These are phyloP conservation scores for Megaceryle torquata DNA, from an alignment of 2,113 vertebrate genomes.

Conservation along the genomic window DNA sequence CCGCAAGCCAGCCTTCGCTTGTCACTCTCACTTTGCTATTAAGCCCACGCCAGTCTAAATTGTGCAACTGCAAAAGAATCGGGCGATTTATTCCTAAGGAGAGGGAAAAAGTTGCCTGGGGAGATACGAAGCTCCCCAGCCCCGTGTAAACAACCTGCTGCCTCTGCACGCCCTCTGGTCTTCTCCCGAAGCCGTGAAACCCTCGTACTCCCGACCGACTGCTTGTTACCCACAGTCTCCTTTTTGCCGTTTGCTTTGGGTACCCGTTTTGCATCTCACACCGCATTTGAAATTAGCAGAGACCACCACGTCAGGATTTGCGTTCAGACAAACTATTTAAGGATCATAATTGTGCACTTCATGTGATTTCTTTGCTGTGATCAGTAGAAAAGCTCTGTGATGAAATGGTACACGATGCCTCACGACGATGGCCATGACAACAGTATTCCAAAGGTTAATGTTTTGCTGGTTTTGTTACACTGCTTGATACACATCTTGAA, in stretches of 20 bases:
- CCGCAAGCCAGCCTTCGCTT: neutral
- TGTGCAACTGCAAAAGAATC: neutral
- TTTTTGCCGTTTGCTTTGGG: neutral
- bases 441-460: slow-evolving; percentile 70
- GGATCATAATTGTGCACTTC: slow-evolving; percentile 20
- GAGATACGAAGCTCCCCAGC: neutral
- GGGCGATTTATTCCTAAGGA: neutral
- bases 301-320: neutral
- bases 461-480: slow-evolving; percentile 72
- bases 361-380: slow-evolving; percentile 16
- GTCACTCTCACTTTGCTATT: neutral
- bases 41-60: neutral
- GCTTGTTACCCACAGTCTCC: neutral
- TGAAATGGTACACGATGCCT: slow-evolving; percentile 21
- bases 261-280: neutral
- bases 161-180: neutral
- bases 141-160: slow-evolving; percentile 27
- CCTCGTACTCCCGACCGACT: neutral
- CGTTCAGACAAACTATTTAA: neutral
- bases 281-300: slow-evolving; percentile 14
- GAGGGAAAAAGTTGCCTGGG: neutral
- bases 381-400: slow-evolving; percentile 2
- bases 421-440: neutral
- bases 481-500: slow-evolving; percentile 73
- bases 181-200: neutral